Base-by-base conservation (phyloP, 2,797 vertebrate genomes). In the Pseudomugil tenellus region DNA sequence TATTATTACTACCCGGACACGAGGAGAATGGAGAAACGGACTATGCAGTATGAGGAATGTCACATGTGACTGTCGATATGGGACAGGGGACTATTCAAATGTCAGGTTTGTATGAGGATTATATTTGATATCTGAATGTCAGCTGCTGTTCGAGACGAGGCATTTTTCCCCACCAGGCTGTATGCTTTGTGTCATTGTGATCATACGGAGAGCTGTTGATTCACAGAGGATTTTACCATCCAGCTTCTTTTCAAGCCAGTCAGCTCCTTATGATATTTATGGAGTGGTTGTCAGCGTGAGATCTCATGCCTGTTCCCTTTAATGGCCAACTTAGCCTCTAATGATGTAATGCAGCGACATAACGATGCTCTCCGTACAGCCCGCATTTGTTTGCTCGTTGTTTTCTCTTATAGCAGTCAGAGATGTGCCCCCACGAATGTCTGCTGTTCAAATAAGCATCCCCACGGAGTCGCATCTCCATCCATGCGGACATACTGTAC, bases 21-120 rank as follows among this genome's bases (percentile, higher is more conserved):
- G 78, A 93, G 92, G 90, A 92, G 92, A 94, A 93, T 91, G 93
- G 93, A 94, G 94, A 92, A 90, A 91, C 49, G 94, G 96, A 94
- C 95, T 94, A 93, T 93, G 92, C 93, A 92, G 93, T 83, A 87
- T 93, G 94, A 94, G 93, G 93, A 93, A 94, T 95, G 94, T 93
- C 90, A 94, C 93, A 94, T 95, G 92, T 96, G 95, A 96, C 92
- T 93, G 95, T 92, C 93, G 94, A 93, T 93, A 91, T 89, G 93
- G 95, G 85, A 94, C 92, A 88, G 85, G 90, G 92, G 88, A 93
- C 91, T 93, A 85, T 94, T 93, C 92, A 91, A 89, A 94, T 75
- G 91, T 86, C 95, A 98, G 96, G 96, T 95, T 96, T 95, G 94
- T 95, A 89, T 88, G 86, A 91, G 92, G 93, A 92, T 93, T 72